Base-by-base conservation (phyloP, 2,888 invertebrate species). In the Creontiades dilutus region DNA sequence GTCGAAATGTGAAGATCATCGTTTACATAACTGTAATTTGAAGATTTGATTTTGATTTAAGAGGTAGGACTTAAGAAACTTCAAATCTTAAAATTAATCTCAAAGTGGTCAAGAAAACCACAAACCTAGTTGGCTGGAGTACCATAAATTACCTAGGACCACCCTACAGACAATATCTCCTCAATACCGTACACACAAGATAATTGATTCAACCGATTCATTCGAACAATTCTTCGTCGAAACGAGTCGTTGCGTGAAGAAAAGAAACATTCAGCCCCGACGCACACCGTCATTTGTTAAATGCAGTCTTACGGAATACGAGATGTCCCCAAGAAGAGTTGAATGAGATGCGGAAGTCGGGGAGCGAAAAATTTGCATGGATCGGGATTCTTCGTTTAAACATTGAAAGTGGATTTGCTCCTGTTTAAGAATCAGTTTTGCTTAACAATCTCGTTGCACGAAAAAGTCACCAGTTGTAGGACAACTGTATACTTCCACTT, bases 371-470 rank as follows among this genome's bases (percentile, higher is more conserved):
- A 68, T 68, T 68, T 68, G 68, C 68, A 68, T 68, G 23, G 68
- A 68, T 68, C 23, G 68, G 23, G 23, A 68, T 23, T 68, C 68
- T 68, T 13, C 12, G 68, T 23, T 23, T 68, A 68, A 23, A 68
- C 68, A 68, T 23, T 23, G 68, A 68, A 68, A 68, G 68, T 68
- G 68, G 68, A 68, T 68, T 68, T 68, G 68, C 68, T 68, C 23
- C 68, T 68, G 23, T 68, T 68, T 68, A 68, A 68, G 68, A 68
- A 68, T 23, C 68, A 68, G 68, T 68, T 68, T 68, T 19, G 68
- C 23, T 68, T 27, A 68, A 23, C 68, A 68, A 68, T 68, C 68
- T 23, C 68, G 68, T 68, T 23, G 23, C 13, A 68, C 68, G 68
- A 68, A 68, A 68, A 68, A 61, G 61, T 23, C 68, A 68, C 23